A percentile compares a stretch with the other conserved stretches of the same genome.
Conservation (phyloP, 2,113 vertebrate species). For the Hyaena hyaena region DNA sequence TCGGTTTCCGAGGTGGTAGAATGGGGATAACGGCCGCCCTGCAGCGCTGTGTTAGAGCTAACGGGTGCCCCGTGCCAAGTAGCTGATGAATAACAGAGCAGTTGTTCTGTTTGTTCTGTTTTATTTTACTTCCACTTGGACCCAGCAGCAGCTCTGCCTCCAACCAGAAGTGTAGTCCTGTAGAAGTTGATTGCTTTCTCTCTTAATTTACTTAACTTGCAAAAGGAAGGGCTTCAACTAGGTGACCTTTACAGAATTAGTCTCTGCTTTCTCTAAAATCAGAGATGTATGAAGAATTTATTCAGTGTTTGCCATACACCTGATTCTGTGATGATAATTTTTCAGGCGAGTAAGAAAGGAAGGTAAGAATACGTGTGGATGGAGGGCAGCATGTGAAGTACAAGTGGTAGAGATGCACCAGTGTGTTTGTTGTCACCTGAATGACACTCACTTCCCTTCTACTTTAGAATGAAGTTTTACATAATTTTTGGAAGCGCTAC, state of each 20-base stretch:
- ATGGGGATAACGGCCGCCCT: background rate
- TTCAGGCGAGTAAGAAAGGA: background rate
- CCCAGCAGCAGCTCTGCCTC: background rate
- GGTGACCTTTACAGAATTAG: background rate
- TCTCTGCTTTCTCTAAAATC: background rate
- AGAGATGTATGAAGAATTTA: background rate
- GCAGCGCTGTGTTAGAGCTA: background rate
- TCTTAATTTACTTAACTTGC: background rate
- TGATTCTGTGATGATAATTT: background rate
- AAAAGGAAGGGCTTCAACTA: background rate
- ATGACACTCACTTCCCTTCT: conserved; percentile 22
- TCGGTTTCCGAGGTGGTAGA: background rate
- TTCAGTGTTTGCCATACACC: background rate
- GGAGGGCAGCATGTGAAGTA: accelerated
- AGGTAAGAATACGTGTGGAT: background rate
- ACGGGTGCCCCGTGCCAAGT: background rate
- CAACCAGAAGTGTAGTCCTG: background rate
- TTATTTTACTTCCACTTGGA: background rate
- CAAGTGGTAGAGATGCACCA: background rate
- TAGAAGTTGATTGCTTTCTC: background rate
- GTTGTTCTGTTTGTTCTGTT: background rate
- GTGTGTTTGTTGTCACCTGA: background rate
- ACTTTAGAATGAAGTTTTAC: conserved; percentile 89
- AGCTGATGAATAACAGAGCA: background rate
- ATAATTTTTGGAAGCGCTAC: conserved; percentile 92